Conservation (phyloP, 2,888 invertebrate species). For the Chesias legatella region DNA sequence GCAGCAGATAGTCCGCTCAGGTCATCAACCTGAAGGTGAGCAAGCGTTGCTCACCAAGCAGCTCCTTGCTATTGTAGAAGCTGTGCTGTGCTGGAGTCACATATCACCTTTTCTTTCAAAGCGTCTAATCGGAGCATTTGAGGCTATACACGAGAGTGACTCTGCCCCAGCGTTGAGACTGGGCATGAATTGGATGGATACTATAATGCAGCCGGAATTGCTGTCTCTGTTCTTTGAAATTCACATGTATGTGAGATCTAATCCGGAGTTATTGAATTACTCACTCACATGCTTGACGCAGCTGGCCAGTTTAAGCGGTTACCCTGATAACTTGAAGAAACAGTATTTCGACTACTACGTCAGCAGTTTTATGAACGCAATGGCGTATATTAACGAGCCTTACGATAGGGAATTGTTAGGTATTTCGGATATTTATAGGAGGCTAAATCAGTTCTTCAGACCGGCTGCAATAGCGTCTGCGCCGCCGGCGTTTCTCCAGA, state of each 20-base stretch:
- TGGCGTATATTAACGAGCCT: slow-evolving; percentile 63
- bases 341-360: slow-evolving; percentile 72
- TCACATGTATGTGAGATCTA: slow-evolving; percentile 89
- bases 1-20: slow-evolving; percentile 66
- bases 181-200: slow-evolving; percentile 86
- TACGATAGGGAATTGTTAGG: slow-evolving; percentile 67
- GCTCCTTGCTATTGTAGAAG: slow-evolving; percentile 88
- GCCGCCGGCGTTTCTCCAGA: slow-evolving; percentile 66
- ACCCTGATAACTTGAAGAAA: slow-evolving; percentile 57
- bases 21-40: slow-evolving; percentile 73
- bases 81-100: slow-evolving; percentile 91
- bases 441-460: slow-evolving; percentile 69
- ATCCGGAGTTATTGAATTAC: slow-evolving; percentile 87
- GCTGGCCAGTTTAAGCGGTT: slow-evolving; percentile 77
- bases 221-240: slow-evolving; percentile 90
- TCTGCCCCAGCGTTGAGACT: slow-evolving; percentile 82
- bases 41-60: slow-evolving; percentile 82
- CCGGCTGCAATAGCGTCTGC: slow-evolving; percentile 62
- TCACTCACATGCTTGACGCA: slow-evolving; percentile 91
- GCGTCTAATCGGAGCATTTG: slow-evolving; percentile 85
- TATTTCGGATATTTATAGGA: slow-evolving; percentile 68
- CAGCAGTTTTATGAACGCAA: slow-evolving; percentile 65
- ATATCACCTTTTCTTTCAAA: slow-evolving; percentile 84
- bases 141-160: slow-evolving; percentile 84
- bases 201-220: slow-evolving; percentile 87